Evolutionary conservation across 2,113 vertebrate genomes (phyloP).

Genomic region (Chamaetylas fuelleborni): DNA sequence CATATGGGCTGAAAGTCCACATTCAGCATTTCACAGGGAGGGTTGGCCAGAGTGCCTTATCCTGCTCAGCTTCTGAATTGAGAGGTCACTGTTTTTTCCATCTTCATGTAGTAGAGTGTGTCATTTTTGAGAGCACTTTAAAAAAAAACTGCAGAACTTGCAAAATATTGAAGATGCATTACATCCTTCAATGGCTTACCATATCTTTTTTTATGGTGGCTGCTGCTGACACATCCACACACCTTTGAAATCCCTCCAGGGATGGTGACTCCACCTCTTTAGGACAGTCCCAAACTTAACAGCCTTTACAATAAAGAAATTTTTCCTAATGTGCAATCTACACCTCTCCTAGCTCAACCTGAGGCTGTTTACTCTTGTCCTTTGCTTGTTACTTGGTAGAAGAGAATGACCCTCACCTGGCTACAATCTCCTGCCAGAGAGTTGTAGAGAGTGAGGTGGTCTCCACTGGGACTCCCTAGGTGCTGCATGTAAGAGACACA

Average conservation of each 20-base stretch:
- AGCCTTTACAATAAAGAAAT: neutral
- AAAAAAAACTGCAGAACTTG: neutral
- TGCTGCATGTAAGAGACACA: neutral
- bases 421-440: neutral
- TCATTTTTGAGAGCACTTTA: neutral
- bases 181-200: neutral
- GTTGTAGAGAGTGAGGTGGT: neutral
- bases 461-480: neutral
- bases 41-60: neutral
- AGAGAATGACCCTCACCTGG: neutral
- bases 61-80: neutral
- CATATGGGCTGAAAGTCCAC: neutral
- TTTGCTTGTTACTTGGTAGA: neutral
- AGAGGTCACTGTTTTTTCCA: neutral
- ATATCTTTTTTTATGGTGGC: neutral
- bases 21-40: neutral
- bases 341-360: neutral
- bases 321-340: neutral
- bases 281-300: neutral
- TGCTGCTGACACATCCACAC: neutral
- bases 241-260: neutral
- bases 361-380: neutral
- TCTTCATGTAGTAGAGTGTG: neutral
- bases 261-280: neutral
- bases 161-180: accelerated